Base-by-base conservation (phyloP, 92 coral and sea anemone genomes). In the Meandrina meandrites region DNA sequence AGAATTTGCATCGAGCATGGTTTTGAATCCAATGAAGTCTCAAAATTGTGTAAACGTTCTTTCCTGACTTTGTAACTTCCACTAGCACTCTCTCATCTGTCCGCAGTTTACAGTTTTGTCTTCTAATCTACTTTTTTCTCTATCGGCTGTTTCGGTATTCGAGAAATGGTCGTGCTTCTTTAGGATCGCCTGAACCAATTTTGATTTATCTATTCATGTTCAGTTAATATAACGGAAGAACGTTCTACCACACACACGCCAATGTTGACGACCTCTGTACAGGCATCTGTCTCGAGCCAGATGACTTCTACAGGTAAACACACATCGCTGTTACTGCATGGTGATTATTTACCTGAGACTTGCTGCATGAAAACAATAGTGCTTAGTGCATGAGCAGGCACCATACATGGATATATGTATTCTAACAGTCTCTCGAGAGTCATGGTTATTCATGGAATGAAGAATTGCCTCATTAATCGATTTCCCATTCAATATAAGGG, bases 221-320 rank as follows among this genome's bases (percentile, higher is more conserved):
- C 79, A 83, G 86, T 83, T 16, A 83, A 83, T 73, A 40, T 83
- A 19, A 71, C 68, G 7, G 86, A 71, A 17, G 86, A 48, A 47
- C 34, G 75, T 47, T 62, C 75, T 5, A 19, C 86, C 7, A 47
- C 77, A n/a, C 47, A 69, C 60, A 42, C 24, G 54, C 85, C 85
- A 15, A 28, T 30, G 1, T 22, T 36, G 40, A 45, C 77, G 71
- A 8, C 83, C 40, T 74, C 78, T 35, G 78, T 35, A 74, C 50
- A 74, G 17, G 47, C 45, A 74, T 35, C 78, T 35, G 45, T 42
- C 18, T 74, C 78, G 60, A 77, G 81, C 36, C 64, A 48, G 81
- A 83, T 51, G 64, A 48, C 79, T 32, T 83, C 86, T 14, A 34
- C 86, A 83, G 86, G 86, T 83, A 83, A 82, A 68, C 4, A 58